phyloP scores from a whole-genome alignment of 2,113 vertebrate species.

The Ptilonorhynchus violaceus region DNA sequence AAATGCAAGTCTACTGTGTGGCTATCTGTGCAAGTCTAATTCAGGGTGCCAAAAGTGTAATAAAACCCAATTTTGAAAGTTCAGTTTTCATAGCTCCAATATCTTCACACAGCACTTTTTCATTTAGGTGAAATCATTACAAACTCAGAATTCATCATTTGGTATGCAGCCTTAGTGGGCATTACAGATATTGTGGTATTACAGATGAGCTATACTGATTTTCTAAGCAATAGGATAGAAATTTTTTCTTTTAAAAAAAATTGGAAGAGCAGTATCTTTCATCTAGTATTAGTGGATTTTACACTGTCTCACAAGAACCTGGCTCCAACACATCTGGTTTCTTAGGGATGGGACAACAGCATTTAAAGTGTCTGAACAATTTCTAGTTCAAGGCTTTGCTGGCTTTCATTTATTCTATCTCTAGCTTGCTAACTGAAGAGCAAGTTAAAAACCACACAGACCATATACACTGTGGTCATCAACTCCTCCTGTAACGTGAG shows the following conservation, averaged over 20 bases:
- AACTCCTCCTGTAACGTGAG: not conserved
- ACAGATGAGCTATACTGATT: not conserved
- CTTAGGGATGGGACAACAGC: not conserved
- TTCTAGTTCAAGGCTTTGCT: not conserved
- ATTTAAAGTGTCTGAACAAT: not conserved
- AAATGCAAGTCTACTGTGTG: not conserved
- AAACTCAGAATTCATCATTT: not conserved
- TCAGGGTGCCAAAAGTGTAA: not conserved
- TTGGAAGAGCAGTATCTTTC: not conserved
- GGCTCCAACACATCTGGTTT: not conserved
- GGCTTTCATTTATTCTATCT: not conserved
- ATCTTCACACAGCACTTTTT: not conserved
- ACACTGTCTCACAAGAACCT: not conserved
- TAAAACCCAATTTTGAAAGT: not conserved
- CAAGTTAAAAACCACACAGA: not conserved
- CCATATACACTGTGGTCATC: not conserved
- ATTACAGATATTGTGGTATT: not conserved
- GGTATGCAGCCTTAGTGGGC: not conserved
- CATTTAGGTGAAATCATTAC: not conserved
- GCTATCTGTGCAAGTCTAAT: not conserved
- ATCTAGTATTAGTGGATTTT: not conserved
- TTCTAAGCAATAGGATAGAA: not conserved
- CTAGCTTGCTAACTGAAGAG: not conserved
- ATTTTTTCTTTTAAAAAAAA: too few species aligned
- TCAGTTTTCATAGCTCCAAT: accelerated